These are phyloP conservation scores for Drosophila kepulauana DNA, from an alignment of 1,140 invertebrate genomes.

Conservation along the genomic window DNA sequence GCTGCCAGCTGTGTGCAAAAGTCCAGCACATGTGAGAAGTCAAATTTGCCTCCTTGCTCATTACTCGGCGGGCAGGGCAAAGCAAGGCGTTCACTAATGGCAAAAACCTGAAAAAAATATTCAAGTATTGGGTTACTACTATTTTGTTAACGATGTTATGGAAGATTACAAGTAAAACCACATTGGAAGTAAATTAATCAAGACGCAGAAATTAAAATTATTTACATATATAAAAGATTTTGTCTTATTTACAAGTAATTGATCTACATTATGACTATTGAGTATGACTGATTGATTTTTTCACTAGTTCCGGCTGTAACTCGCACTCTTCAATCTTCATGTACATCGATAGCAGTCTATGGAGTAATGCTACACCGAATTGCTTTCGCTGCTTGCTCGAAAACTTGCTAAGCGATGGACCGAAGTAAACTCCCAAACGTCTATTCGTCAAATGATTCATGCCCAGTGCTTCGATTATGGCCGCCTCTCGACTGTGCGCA, in stretches of 20 bases:
- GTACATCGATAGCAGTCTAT: slow-evolving; percentile 85
- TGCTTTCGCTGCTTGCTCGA: slow-evolving; percentile 87
- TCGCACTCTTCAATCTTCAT: slow-evolving; percentile 49
- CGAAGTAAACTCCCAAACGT: slow-evolving; percentile 93
- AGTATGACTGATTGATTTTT: neutral
- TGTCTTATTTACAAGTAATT: too few species aligned
- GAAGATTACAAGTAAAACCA: too few species aligned
- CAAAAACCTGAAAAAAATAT: slow-evolving; percentile 90
- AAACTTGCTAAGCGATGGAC: slow-evolving; percentile 89
- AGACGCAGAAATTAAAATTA: too few species aligned
- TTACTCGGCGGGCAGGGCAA: slow-evolving; percentile 89
- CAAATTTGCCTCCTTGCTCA: slow-evolving; percentile 88
- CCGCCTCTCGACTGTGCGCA: slow-evolving; percentile 96
- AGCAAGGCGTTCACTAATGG: slow-evolving; percentile 94
- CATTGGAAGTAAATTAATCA: too few species aligned
- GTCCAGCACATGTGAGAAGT: slow-evolving; percentile 96
- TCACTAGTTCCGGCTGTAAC: slow-evolving; percentile 21
- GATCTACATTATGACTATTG: too few species aligned
- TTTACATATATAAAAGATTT: too few species aligned
- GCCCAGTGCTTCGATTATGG: slow-evolving; percentile 96
- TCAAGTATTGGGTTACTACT: neutral
- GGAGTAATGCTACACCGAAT: slow-evolving; percentile 92
- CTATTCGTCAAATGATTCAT: slow-evolving; percentile 93
- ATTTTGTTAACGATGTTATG: neutral
- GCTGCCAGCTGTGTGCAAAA: slow-evolving; percentile 91